Evolutionary conservation across 2,113 vertebrate genomes (phyloP).

Genomic region (Cheilinus undulatus): DNA sequence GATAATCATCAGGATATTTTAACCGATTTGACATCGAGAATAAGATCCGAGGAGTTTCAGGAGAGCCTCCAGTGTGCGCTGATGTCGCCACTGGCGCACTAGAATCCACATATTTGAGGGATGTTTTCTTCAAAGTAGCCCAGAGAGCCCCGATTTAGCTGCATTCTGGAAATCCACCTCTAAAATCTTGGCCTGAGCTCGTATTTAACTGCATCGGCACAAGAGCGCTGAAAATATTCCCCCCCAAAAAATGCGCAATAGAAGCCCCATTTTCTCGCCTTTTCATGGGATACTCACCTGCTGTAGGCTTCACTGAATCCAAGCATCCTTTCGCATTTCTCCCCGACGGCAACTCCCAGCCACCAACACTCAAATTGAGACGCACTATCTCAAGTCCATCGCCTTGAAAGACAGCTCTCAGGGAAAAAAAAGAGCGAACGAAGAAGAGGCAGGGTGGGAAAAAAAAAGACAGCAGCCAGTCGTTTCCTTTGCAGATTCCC

Average conservation of each 20-base stretch:
- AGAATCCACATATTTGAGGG: conserved; percentile 12
- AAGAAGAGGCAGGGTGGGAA: rapidly evolving
- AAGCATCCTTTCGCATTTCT: conserved; percentile 83
- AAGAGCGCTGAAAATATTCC: too few relatives aligned
- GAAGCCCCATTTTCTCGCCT: background rate
- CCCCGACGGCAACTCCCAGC: conserved; percentile 80
- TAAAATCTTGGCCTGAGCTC: conserved; percentile 27
- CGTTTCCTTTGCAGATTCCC: conserved; percentile 37
- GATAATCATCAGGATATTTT: conserved; percentile 9
- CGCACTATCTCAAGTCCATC: conserved; percentile 78
- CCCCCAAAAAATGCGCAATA: background rate
- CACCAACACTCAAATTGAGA: conserved; percentile 60
- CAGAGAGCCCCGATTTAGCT: conserved; percentile 18
- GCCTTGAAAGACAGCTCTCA: conserved; percentile 47
- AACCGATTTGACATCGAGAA: conserved; percentile 1
- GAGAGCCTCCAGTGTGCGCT: background rate
- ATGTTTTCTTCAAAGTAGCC: conserved; percentile 30
- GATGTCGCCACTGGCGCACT: background rate
- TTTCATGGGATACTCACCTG: conserved; percentile 77
- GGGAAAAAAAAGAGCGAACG: background rate
- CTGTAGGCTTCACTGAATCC: conserved; percentile 73
- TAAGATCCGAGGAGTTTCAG: background rate
- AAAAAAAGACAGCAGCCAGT: background rate
- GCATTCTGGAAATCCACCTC: conserved; percentile 19
- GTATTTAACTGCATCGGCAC: conserved; percentile 24